phyloP scores from a whole-genome alignment of 2,888 invertebrate genomes.

The Leucophora obtusa region DNA sequence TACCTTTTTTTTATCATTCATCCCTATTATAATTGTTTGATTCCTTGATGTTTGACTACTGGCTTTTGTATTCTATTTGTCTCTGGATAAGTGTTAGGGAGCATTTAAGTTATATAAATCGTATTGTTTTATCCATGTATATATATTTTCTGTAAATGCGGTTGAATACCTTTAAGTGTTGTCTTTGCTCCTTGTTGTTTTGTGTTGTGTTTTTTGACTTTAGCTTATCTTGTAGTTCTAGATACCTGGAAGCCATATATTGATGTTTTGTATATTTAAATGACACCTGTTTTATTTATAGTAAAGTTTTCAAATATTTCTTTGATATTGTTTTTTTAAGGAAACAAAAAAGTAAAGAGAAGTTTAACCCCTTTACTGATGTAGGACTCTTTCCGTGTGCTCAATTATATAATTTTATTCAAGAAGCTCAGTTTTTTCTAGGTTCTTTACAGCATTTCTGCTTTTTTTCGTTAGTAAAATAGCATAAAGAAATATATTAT shows the following conservation, averaged over 20 bases:
- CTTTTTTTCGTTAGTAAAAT: too few species aligned
- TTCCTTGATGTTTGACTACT: slow-evolving; percentile 20
- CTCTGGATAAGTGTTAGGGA: slow-evolving; percentile 14
- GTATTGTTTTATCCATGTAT: slow-evolving; percentile 8
- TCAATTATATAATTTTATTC: too few species aligned
- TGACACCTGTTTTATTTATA: background rate
- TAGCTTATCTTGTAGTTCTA: background rate
- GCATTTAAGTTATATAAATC: background rate
- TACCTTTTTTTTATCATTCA: slow-evolving; percentile 26
- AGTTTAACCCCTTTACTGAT: too few species aligned
- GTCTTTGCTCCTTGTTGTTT: slow-evolving; percentile 2
- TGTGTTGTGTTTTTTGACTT: background rate
- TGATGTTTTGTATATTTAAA: background rate
- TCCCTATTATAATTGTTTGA: slow-evolving; percentile 49
- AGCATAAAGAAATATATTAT: too few species aligned
- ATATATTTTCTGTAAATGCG: slow-evolving; percentile 1
- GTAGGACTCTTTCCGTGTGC: too few species aligned
- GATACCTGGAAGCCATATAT: background rate
- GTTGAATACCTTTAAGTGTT: slow-evolving; percentile 32
- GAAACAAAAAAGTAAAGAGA: background rate
- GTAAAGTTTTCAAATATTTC: background rate
- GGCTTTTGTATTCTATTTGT: slow-evolving; percentile 2
- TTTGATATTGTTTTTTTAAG: too few species aligned
- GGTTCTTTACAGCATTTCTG: too few species aligned
- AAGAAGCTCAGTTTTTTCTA: too few species aligned